phyloP scores from a whole-genome alignment of 2,888 invertebrate genomes.

The Philonicus albiceps region DNA sequence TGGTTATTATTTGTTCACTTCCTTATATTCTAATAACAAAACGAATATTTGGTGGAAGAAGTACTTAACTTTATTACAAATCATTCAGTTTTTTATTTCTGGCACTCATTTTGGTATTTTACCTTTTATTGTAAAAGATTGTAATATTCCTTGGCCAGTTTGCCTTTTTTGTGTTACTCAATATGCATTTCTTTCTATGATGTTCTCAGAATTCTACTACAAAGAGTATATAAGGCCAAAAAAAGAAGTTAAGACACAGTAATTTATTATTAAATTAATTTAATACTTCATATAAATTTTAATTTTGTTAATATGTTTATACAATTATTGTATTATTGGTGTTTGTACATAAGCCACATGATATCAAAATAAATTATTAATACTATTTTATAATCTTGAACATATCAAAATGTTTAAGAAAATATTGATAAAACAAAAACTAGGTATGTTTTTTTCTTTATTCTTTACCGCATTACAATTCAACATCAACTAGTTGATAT shows the following conservation, averaged over 20 bases:
- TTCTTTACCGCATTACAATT: no score
- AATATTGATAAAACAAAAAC: no score
- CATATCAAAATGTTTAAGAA: no score
- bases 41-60: constrained; percentile 79
- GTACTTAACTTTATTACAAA: constrained; percentile 79
- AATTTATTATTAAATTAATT: no score
- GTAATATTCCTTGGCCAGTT: background rate
- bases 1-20: constrained; percentile 77
- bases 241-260: background rate
- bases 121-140: constrained; percentile 4
- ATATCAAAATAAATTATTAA: no score
- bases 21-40: constrained; percentile 69
- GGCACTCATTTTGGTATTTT: background rate
- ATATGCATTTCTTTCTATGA: constrained; percentile 60
- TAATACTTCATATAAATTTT: no score
- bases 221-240: constrained; percentile 53
- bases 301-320: no score
- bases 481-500: no score
- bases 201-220: constrained; percentile 61
- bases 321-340: no score
- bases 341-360: no score
- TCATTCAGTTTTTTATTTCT: constrained; percentile 60
- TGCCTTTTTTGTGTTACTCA: background rate
- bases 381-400: no score
- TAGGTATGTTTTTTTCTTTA: no score